Evolutionary conservation across 2,113 vertebrate species (phyloP), one percentile per base, ranked within the genome.

Genomic region (Illadopsis cleaveri): DNA sequence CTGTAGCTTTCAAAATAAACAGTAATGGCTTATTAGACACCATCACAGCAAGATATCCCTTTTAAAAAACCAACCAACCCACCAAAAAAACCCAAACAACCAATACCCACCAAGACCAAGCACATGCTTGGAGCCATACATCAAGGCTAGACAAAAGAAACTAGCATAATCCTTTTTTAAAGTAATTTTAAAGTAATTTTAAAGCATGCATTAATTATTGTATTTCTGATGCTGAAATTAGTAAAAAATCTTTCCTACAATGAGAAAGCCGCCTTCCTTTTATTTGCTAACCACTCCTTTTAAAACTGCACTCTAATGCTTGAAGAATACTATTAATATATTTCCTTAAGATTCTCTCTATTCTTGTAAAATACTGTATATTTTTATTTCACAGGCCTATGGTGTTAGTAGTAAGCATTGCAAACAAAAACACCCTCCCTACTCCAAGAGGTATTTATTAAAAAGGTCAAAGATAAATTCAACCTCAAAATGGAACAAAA

Each of bases 1-100:
- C 83, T 93, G 73, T 51, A 91, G 82, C 81, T 89, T 82, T 66
- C 78, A 79, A 87, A 97, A 95, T 91, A 94, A 94, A 91, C 73
- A 91, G 60, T 62, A 68, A 91, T 78, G 51, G 35, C 68, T 86
- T 72, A 85, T 33, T 50, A 89, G 68, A 86, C 44, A 75, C 30
- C 23, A 50, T 20, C 42, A 56, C 54, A 95, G 64, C 31, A 84
- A 73, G 64, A 77, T 31, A 56, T 54, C 2, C 22, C 25, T 38
- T 82, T 42, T n/a, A 35, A 87, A 61, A 71, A 69, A 30, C 9
- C 66, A 61, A 62, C 60, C 60, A 61, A 38, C n/a, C n/a, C n/a
- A n/a, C 24, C 28, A 68, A n/a, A 17, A 44, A 82, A 82, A 14
- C 19, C 21, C 80, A 82, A 71, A 35, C 45, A 83, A 61, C 47